These are phyloP conservation scores for Protobothrops flavoviridis DNA, from an alignment of 2,113 vertebrate genomes.

Conservation along the genomic window DNA sequence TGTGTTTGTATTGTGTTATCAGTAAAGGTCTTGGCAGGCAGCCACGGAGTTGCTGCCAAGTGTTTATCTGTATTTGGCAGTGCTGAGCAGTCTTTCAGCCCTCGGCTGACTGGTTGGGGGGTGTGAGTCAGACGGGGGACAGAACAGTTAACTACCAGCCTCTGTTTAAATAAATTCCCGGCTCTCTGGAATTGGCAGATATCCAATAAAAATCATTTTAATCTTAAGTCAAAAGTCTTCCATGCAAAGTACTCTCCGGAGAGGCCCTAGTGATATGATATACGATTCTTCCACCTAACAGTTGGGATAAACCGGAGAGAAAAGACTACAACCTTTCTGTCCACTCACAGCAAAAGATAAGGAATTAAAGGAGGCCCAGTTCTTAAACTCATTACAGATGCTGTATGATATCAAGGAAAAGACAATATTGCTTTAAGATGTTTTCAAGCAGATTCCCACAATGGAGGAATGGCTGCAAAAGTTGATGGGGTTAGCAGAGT, in stretches of 20 bases:
- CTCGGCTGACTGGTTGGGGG: no score
- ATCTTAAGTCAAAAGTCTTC: conserved; percentile 60
- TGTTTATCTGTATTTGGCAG: no score
- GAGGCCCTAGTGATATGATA: conserved; percentile 35
- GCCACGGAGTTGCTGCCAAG: no score
- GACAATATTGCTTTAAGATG: neutral
- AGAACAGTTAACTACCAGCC: conserved; percentile 60
- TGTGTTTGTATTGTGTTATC: no score
- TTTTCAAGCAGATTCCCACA: neutral
- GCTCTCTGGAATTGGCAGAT: conserved; percentile 57
- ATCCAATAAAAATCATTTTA: conserved; percentile 72
- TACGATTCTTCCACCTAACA: conserved; percentile 39
- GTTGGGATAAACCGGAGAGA: neutral
- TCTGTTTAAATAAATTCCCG: conserved; percentile 56
- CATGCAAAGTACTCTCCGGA: conserved; percentile 59
- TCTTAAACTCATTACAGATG: neutral
- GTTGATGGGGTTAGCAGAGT: neutral
- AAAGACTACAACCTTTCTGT: fast-evolving
- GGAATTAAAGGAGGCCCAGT: fast-evolving
- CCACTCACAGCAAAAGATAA: neutral
- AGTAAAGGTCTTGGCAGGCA: no score
- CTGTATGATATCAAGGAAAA: neutral
- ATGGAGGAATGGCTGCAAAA: neutral
- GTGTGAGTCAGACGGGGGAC: no score
- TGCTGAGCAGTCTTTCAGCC: no score